Base-by-base conservation (phyloP, 1,140 invertebrate species). In the Acromyrmex echinatior region DNA sequence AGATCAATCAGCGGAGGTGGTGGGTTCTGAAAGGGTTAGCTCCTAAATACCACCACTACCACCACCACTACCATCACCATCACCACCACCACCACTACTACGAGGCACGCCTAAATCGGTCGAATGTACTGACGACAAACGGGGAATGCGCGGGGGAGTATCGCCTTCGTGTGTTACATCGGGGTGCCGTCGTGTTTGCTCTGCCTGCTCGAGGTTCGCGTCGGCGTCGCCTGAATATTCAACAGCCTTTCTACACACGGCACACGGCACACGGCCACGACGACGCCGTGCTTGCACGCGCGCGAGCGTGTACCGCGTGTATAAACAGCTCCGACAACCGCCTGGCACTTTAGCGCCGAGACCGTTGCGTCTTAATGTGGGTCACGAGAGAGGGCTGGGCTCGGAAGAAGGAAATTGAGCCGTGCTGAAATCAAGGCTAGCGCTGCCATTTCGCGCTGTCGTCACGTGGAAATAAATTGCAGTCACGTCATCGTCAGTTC, bases 181-280 rank as follows among this genome's bases (percentile, higher is more conserved):
- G 90, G 86, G 89, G 89, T 6, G 66, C 85, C 39, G 89, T 71
- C 88, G 92, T 93, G 93, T 93, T 92, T 90, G 78, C 25, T 45
- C 86, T 91, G 70, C 77, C 71, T 86, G 85, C 87, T 93, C 88
- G 89, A 92, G 92, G 91, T 88, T 91, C 90, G 92, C 86, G 70
- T 68, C 62, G 82, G 92, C 86, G 66, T 74, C 51, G 82, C 68
- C 91, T 95, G 94, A 95, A 95, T 95, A 95, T 95, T 95, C 94
- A 95, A 94, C 91, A 94, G 92, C 86, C 89, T 91, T 93, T 91
- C 87, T 87, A 35, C 76, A 86, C 71, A 86, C 87, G 74, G 92
- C 88, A 92, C 77, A 85, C 70, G 68, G 14, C 88, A 92, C 77
- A 85, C 70, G 68, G 14, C 74, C 49, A 56, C 70, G 70, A 63